Evolutionary conservation across 2,797 vertebrate species (phyloP).

Genomic region (Phylloscopus collybita): DNA sequence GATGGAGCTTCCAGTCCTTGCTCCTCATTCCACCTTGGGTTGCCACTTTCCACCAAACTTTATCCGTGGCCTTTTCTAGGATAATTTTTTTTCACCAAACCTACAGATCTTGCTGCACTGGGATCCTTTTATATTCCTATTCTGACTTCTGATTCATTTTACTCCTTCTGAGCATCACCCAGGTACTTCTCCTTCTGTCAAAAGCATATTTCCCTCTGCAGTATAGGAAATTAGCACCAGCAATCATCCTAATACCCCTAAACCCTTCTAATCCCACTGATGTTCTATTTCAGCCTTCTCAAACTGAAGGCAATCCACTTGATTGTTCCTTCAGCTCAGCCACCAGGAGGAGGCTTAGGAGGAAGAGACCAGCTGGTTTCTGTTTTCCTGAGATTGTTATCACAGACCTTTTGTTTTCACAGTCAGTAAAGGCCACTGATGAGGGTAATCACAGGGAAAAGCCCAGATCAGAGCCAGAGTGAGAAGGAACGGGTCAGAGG

Average conservation of each 20-base stretch:
- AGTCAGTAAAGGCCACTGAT: not conserved
- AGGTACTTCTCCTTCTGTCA: not conserved
- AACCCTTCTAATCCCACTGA: slow-evolving; percentile 16
- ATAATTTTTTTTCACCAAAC: not conserved
- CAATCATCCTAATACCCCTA: slow-evolving; percentile 26
- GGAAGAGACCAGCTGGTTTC: not conserved
- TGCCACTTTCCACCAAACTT: not conserved
- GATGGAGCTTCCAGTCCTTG: not conserved
- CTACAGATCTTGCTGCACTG: not conserved
- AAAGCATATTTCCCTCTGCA: not conserved
- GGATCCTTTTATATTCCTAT: not conserved
- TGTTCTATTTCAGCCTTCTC: not conserved
- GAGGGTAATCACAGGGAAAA: not conserved
- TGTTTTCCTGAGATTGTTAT: not conserved
- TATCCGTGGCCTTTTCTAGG: not conserved
- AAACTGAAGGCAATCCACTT: not conserved
- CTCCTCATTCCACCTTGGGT: not conserved
- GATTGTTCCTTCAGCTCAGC: slow-evolving; percentile 7
- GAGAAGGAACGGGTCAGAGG: not conserved
- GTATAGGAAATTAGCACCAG: not conserved
- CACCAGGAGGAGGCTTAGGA: not conserved
- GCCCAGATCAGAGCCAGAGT: not conserved
- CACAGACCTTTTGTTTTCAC: not conserved
- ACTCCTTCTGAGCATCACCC: not conserved
- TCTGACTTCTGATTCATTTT: not conserved